Evolutionary conservation across 2,113 vertebrate species (phyloP).

Genomic region (Rhinolophus ferrumequinum): DNA sequence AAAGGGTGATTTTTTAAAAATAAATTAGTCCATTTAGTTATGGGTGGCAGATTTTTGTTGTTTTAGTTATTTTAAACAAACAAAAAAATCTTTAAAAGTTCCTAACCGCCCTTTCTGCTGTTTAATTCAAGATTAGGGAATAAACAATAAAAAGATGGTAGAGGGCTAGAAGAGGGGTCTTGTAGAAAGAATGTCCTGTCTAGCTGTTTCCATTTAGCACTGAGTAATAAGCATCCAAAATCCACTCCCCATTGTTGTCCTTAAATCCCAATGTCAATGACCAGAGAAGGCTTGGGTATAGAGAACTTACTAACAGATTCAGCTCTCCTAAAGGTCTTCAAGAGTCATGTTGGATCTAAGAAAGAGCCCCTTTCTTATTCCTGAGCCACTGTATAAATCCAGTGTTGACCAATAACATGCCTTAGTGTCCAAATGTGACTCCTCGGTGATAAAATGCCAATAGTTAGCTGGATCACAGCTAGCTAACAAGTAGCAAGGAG

Average conservation of each 20-base stretch:
- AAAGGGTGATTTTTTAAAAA: background rate
- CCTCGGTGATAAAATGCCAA: conserved; percentile 39
- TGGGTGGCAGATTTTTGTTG: background rate
- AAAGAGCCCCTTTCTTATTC: background rate
- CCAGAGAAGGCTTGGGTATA: background rate
- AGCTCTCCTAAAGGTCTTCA: background rate
- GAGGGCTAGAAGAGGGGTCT: background rate
- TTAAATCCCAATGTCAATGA: background rate
- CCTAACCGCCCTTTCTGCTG: background rate
- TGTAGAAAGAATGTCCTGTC: background rate
- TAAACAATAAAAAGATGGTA: background rate
- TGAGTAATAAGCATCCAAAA: background rate
- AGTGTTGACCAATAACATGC: background rate
- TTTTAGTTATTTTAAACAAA: conserved; percentile 17
- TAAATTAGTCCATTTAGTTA: background rate
- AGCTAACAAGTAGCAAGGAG: conserved; percentile 18
- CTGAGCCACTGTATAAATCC: background rate
- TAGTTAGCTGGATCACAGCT: conserved; percentile 39
- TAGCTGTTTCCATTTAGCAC: background rate
- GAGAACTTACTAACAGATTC: background rate
- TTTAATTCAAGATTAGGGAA: background rate
- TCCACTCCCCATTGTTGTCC: background rate
- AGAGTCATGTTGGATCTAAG: background rate
- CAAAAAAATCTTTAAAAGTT: background rate
- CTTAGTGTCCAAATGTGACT: conserved; percentile 26